These are phyloP conservation scores for Columba livia DNA, from an alignment of 2,113 vertebrate species.

Conservation along the genomic window DNA sequence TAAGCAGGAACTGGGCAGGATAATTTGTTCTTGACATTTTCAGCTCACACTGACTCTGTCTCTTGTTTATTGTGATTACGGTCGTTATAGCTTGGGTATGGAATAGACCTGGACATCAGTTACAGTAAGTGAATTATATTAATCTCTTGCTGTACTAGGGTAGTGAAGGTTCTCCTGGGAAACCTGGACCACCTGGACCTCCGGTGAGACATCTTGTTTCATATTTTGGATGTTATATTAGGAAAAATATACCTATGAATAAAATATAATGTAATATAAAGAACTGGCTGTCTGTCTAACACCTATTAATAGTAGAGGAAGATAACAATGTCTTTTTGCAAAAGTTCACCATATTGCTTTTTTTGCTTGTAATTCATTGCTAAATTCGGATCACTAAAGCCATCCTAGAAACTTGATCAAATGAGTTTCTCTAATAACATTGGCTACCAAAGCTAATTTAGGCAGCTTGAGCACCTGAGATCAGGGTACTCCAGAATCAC, in stretches of 20 bases:
- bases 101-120: background rate
- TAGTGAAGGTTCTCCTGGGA: slow-evolving; percentile 86
- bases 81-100: background rate
- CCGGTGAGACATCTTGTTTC: slow-evolving; percentile 73
- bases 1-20: background rate
- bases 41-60: background rate
- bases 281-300: background rate
- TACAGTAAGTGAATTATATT: background rate
- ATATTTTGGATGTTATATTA: background rate
- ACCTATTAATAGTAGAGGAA: background rate
- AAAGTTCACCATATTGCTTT: background rate
- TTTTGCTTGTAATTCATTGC: background rate
- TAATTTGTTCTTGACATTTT: background rate
- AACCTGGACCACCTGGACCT: slow-evolving; percentile 84
- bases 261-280: background rate
- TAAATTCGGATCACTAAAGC: background rate
- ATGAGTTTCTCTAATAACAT: background rate
- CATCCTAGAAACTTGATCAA: background rate
- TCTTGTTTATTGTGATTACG: background rate
- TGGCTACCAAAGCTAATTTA: background rate
- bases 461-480: background rate
- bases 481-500: background rate
- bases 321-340: background rate
- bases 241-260: background rate
- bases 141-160: slow-evolving; percentile 80